Conservation (phyloP, 2,113 vertebrate genomes). For the Tychaedon coryphoeus region DNA sequence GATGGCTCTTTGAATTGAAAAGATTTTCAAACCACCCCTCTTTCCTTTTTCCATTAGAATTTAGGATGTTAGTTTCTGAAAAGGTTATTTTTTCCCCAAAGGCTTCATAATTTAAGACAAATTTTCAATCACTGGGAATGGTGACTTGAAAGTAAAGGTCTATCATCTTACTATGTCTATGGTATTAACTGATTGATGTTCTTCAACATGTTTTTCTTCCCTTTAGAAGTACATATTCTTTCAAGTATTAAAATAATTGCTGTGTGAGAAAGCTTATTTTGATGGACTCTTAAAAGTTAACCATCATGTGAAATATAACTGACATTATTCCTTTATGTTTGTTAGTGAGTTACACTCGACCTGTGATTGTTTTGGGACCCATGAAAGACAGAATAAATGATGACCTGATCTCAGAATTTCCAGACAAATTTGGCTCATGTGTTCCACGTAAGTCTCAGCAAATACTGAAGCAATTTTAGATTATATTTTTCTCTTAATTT, state of each 20-base stretch:
- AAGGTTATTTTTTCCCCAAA: neutral
- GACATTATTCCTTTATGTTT: slow-evolving; percentile 17
- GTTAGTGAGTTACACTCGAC: slow-evolving; percentile 91
- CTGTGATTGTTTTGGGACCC: slow-evolving; percentile 95
- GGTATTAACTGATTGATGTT: neutral
- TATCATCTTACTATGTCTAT: neutral
- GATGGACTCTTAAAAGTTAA: neutral
- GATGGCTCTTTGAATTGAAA: neutral
- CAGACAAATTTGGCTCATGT: slow-evolving; percentile 97
- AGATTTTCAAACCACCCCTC: neutral
- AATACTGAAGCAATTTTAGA: neutral
- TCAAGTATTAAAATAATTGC: neutral
- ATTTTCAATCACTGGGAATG: neutral
- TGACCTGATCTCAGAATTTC: slow-evolving; percentile 97
- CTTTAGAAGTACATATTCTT: neutral
- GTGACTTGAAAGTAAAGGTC: neutral
- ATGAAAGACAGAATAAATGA: slow-evolving; percentile 99
- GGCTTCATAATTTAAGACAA: neutral
- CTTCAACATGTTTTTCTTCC: neutral
- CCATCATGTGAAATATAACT: neutral
- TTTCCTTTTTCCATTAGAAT: neutral
- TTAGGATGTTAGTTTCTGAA: neutral
- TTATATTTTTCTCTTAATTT: neutral
- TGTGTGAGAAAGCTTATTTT: neutral
- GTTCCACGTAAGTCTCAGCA: slow-evolving; percentile 89